Evolutionary conservation across 1,140 invertebrate species (phyloP).

Genomic region (Periplaneta americana): DNA sequence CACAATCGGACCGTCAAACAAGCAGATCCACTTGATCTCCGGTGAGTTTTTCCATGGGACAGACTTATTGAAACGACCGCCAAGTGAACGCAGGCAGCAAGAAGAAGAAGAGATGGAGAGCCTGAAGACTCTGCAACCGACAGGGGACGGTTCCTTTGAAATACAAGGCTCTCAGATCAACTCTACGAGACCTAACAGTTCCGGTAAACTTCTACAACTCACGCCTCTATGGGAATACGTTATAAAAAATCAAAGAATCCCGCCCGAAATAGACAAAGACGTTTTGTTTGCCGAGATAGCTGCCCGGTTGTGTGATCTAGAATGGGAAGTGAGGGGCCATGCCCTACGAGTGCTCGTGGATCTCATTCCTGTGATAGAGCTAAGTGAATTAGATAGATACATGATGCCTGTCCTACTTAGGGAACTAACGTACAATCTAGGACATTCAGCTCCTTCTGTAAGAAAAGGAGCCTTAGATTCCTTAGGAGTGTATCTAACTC

Average conservation of each 20-base stretch:
- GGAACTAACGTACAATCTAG: slow-evolving; percentile 64
- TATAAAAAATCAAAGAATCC: slow-evolving; percentile 46
- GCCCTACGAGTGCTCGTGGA: slow-evolving; percentile 68
- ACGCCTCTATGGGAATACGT: slow-evolving; percentile 73
- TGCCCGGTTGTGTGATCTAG: slow-evolving; percentile 64
- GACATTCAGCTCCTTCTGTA: slow-evolving; percentile 67
- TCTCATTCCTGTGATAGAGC: slow-evolving; percentile 57
- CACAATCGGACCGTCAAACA: neutral
- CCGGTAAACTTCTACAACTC: slow-evolving; percentile 43
- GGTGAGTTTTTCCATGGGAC: neutral
- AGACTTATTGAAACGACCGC: neutral
- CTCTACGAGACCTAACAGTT: neutral
- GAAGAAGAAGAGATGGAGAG: slow-evolving; percentile 1
- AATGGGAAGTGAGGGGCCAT: slow-evolving; percentile 75
- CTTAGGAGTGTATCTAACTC: slow-evolving; percentile 56
- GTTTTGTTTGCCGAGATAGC: slow-evolving; percentile 61
- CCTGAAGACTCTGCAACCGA: neutral
- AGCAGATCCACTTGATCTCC: neutral
- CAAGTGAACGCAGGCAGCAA: neutral
- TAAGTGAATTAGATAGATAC: slow-evolving; percentile 49
- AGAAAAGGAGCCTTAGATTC: slow-evolving; percentile 67
- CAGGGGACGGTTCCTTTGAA: neutral
- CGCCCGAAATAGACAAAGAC: slow-evolving; percentile 52
- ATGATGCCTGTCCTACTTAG: slow-evolving; percentile 49
- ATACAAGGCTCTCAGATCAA: neutral